A percentile compares a stretch with the other conserved stretches of the same genome.
These are phyloP conservation scores for Drosophila stalkeri DNA, from an alignment of 2,888 invertebrate genomes.

Conservation along the genomic window DNA sequence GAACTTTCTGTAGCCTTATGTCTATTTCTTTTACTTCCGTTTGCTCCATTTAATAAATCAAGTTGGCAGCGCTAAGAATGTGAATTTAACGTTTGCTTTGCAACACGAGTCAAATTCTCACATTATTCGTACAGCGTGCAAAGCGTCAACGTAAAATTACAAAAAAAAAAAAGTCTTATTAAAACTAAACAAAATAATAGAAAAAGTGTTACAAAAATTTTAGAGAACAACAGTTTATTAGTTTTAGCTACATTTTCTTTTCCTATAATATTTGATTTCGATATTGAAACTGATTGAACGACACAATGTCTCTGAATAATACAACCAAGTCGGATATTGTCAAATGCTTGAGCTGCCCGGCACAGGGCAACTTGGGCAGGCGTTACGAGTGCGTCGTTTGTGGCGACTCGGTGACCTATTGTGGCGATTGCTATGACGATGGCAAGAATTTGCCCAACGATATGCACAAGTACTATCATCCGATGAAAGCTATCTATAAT, in stretches of 20 bases:
- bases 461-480: constrained; percentile 62
- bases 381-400: constrained; percentile 61
- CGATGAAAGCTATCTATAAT: constrained; percentile 62
- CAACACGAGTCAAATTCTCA: neutral
- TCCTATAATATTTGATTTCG: neutral
- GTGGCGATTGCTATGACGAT: constrained; percentile 45
- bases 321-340: neutral
- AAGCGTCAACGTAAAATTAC: constrained; percentile 16
- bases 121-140: constrained; percentile 8
- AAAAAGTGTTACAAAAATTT: neutral
- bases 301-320: constrained; percentile 17
- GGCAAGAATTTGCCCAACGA: constrained; percentile 27
- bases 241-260: neutral
- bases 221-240: neutral
- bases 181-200: neutral
- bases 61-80: constrained; percentile 40
- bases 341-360: constrained; percentile 41
- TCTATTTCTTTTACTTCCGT: neutral
- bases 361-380: constrained; percentile 27
- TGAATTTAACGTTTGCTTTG: neutral
- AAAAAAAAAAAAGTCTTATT: neutral
- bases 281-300: neutral
- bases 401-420: constrained; percentile 46
- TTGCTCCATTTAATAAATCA: constrained; percentile 9
- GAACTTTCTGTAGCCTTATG: neutral